These are phyloP conservation scores for Hylia prasina DNA, from an alignment of 2,113 vertebrate species.

Conservation along the genomic window DNA sequence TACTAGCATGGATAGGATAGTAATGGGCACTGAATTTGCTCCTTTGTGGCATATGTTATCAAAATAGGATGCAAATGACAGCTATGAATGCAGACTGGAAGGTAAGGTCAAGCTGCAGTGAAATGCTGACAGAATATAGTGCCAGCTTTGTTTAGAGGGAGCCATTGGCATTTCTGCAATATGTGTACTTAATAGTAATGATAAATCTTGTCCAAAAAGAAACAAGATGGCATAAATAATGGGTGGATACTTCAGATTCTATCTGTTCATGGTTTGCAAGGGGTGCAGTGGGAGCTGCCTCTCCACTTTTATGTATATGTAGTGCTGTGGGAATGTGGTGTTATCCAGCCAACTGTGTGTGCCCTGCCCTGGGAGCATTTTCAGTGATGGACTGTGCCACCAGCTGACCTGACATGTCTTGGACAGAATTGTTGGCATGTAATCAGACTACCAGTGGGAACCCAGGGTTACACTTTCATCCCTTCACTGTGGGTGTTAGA, in stretches of 20 bases:
- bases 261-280: not conserved
- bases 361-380: not conserved
- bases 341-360: rapidly evolving
- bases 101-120: not conserved
- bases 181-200: not conserved
- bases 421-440: not conserved
- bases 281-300: not conserved
- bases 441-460: not conserved
- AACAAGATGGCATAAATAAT: not conserved
- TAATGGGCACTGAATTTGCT: not conserved
- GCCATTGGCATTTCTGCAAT: not conserved
- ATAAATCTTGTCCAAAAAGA: not conserved
- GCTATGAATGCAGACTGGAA: not conserved
- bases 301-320: rapidly evolving
- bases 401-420: not conserved
- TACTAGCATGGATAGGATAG: not conserved
- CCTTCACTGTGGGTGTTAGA: not conserved
- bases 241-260: not conserved
- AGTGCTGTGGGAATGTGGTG: not conserved
- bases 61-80: not conserved
- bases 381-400: not conserved
- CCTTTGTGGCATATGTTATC: not conserved
- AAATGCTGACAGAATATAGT: not conserved
- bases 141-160: not conserved
- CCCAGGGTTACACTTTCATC: not conserved